Conservation (phyloP, 1,140 invertebrate species). For the Xylocopa sonorina region DNA sequence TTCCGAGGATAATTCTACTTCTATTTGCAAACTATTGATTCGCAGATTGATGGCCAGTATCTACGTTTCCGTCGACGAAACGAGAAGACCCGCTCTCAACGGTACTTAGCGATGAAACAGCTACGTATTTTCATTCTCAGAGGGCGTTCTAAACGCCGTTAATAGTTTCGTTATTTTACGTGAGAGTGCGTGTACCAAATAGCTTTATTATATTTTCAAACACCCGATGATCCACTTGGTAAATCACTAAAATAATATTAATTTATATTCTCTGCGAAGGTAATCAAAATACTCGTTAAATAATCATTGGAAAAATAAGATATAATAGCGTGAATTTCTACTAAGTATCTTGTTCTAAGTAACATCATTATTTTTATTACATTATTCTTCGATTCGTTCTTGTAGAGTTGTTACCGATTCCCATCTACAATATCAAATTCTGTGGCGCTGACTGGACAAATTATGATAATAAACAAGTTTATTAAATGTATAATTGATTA, state of each 20-base stretch:
- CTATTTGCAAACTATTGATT: conserved; percentile 37
- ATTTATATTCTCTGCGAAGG: neutral
- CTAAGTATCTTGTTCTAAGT: too few relatives aligned
- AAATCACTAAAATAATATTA: neutral
- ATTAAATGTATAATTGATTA: too few relatives aligned
- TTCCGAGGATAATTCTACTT: neutral
- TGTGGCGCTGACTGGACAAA: too few relatives aligned
- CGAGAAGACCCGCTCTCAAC: conserved; percentile 3
- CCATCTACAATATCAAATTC: too few relatives aligned
- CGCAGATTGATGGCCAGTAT: conserved; percentile 24
- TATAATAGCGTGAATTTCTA: too few relatives aligned
- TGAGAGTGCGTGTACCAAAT: neutral
- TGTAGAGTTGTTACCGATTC: too few relatives aligned
- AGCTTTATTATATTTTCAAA: neutral
- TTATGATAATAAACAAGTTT: too few relatives aligned
- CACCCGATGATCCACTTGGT: neutral
- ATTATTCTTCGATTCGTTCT: too few relatives aligned
- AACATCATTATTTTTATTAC: too few relatives aligned
- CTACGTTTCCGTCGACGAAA: conserved; percentile 20
- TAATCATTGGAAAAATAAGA: too few relatives aligned
- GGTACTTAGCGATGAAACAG: neutral
- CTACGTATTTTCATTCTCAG: neutral
- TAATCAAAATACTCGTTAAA: too few relatives aligned
- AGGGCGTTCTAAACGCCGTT: neutral
- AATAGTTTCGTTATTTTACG: neutral